Evolutionary conservation across 1,140 invertebrate genomes (phyloP).

Genomic region (Danaus melanippus): DNA sequence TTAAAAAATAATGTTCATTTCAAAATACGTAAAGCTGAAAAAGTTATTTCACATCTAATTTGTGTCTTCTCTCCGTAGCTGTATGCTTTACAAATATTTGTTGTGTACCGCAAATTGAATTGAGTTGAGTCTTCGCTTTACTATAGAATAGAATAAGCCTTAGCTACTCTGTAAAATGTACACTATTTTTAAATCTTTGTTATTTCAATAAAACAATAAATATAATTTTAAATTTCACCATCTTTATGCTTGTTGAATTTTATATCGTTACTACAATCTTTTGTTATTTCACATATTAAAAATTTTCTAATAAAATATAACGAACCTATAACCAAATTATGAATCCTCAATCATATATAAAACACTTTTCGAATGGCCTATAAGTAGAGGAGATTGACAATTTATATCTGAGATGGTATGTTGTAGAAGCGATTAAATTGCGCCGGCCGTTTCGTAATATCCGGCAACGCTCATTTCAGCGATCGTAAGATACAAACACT

Average conservation of each 20-base stretch:
- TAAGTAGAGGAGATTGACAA: slow-evolving; percentile 18
- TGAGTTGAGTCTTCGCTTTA: slow-evolving; percentile 17
- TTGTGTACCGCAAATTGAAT: slow-evolving; percentile 17
- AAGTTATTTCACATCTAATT: slow-evolving; percentile 10
- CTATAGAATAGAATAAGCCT: not conserved
- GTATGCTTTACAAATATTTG: slow-evolving; percentile 21
- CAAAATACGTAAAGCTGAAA: too few species aligned
- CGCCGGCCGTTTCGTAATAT: slow-evolving; percentile 6
- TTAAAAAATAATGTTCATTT: too few species aligned
- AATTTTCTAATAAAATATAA: too few species aligned
- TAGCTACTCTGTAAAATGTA: slow-evolving; percentile 1
- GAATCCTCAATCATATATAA: too few species aligned
- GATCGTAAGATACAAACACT: slow-evolving; percentile 2
- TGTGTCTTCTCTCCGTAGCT: slow-evolving; percentile 11
- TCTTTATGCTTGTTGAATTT: too few species aligned
- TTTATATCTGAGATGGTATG: slow-evolving; percentile 6
- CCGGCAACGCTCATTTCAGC: slow-evolving; percentile 5
- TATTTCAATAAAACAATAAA: too few species aligned
- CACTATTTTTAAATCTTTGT: not conserved
- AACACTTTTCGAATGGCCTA: too few species aligned
- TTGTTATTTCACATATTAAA: too few species aligned
- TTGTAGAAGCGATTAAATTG: slow-evolving; percentile 5
- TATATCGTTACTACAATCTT: too few species aligned
- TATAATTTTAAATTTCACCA: too few species aligned
- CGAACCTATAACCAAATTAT: too few species aligned